These are phyloP conservation scores for Cheilosia grossa DNA, from an alignment of 2,888 invertebrate genomes.

Conservation along the genomic window DNA sequence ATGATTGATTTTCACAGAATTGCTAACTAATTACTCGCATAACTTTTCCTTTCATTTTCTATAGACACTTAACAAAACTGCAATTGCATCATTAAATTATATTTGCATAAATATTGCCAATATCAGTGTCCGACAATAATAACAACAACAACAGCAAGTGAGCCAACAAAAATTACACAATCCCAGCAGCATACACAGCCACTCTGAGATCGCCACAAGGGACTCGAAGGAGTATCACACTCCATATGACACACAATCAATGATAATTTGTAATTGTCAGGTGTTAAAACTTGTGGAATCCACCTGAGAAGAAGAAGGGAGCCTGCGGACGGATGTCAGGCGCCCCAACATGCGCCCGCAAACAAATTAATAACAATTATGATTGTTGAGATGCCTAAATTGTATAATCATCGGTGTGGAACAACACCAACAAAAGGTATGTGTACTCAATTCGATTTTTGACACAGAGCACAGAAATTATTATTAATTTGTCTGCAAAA, in stretches of 20 bases:
- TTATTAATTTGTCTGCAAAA: constrained; percentile 72
- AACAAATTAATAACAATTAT: constrained; percentile 73
- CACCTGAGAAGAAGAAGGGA: constrained; percentile 65
- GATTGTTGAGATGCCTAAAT: constrained; percentile 74
- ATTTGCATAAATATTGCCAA: constrained; percentile 61
- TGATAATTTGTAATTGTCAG: constrained; percentile 75
- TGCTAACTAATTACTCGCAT: constrained; percentile 70
- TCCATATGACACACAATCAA: constrained; percentile 71
- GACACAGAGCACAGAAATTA: constrained; percentile 58
- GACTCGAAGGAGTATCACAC: constrained; percentile 65
- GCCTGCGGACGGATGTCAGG: constrained; percentile 12
- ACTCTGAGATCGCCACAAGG: constrained; percentile 48
- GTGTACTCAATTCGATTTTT: constrained; percentile 55
- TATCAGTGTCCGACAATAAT: constrained; percentile 31
- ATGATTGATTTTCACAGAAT: constrained; percentile 63
- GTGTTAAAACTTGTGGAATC: constrained; percentile 66
- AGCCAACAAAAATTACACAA: constrained; percentile 47
- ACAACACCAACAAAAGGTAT: constrained; percentile 17
- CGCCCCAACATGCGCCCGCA: constrained; percentile 42
- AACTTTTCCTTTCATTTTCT: constrained; percentile 70
- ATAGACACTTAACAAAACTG: constrained; percentile 47
- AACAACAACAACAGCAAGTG: constrained; percentile 15
- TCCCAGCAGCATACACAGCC: not conserved
- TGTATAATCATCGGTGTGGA: constrained; percentile 67
- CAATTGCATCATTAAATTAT: constrained; percentile 71